These are phyloP conservation scores for Machaerirhynchus nigripectus DNA, from an alignment of 2,113 vertebrate genomes.

Conservation along the genomic window DNA sequence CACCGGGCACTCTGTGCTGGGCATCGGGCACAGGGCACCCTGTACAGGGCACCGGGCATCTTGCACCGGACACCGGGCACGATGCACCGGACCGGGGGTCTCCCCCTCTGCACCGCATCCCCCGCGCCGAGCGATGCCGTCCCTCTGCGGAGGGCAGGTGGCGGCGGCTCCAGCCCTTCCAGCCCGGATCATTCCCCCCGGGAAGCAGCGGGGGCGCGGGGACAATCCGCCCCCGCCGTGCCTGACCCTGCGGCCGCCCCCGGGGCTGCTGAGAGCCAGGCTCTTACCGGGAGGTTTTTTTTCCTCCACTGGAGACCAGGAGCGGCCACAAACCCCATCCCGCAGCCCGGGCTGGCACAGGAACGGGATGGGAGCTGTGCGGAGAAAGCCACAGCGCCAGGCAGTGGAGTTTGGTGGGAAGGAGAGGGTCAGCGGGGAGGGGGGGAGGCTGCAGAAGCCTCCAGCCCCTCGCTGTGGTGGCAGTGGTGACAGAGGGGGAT, in stretches of 20 bases:
- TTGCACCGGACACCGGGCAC: background rate
- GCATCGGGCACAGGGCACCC: background rate
- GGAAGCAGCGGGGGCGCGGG: background rate
- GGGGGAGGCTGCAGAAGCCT: background rate
- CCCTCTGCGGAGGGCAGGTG: background rate
- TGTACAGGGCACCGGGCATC: background rate
- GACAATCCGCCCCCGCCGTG: background rate
- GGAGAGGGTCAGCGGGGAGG: background rate
- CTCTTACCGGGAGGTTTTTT: background rate
- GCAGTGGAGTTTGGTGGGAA: background rate
- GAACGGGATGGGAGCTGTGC: background rate
- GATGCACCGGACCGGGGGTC: fast-evolving
- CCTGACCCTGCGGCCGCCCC: background rate
- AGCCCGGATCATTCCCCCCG: background rate
- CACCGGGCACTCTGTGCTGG: background rate
- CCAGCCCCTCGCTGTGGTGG: background rate
- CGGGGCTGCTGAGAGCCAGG: background rate
- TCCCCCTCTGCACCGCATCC: fast-evolving
- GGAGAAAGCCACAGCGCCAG: background rate
- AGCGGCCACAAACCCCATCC: background rate
- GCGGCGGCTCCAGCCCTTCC: background rate
- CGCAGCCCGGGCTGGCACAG: background rate
- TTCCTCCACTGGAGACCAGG: background rate
- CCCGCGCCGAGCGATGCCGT: background rate
- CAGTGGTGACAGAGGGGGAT: background rate